Base-by-base conservation (phyloP, 1,140 invertebrate species). In the Dendroctonus valens region DNA sequence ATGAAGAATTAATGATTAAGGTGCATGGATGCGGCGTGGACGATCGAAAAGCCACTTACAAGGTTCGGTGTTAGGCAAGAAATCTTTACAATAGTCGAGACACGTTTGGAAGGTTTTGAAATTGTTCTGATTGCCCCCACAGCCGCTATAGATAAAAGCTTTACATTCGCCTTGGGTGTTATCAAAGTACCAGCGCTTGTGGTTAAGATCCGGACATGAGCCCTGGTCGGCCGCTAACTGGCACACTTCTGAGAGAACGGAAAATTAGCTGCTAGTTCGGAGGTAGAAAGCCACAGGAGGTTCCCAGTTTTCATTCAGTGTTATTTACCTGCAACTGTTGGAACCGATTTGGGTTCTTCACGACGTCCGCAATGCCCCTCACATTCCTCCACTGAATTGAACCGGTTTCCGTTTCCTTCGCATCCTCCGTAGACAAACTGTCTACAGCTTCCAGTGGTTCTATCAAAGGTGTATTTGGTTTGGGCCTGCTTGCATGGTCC, bases 391-490 rank as follows among this genome's bases (percentile, higher is more conserved):
- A 82, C 78, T 14, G 86, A 84, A 59, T 80, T 83, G 79, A 95
- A 96, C 72, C 91, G 87, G 77, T 96, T 96, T 26, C 84, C 87
- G 71, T 91, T 95, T 52, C 94, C 94, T 44, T 86, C 86, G 77
- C 93, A 96, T 65, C 95, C 94, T 51, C 88, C 86, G 75, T 92
- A 97, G 8, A 80, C 81, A 79, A 97, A 97, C 70, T 84, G 79
- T 48, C 82, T 82, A 77, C 88, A 93, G 69, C 74, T 78, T 68
- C 78, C 79, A n/a, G 54, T 77, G 41, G 53, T 69, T 38, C 74
- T 66, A 70, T 93, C 85, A 74, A 86, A 94, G 78, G 84, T 91
- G 76, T 85, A 90, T 79, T 90, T 90, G 3, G 77, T 73, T 68
- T 86, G 83, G 26, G 78, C 76, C 0, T 76, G 84, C 39, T 78